Conservation (phyloP, 2,888 invertebrate genomes). For the Synergus japonicus region DNA sequence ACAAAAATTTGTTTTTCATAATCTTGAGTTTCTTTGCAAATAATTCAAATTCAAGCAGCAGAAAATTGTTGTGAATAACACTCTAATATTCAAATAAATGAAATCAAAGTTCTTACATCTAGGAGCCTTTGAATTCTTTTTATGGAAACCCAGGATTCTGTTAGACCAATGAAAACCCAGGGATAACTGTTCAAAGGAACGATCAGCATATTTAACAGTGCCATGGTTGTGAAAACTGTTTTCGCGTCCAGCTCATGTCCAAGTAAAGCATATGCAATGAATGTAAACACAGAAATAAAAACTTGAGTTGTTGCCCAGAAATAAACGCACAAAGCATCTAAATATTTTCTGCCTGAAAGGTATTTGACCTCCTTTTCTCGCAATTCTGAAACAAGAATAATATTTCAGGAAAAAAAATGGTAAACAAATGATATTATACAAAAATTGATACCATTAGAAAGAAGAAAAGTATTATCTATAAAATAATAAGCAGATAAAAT, state of each 20-base stretch:
- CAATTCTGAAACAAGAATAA: conserved; percentile 78
- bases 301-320: conserved; percentile 99
- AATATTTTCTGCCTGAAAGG: conserved; percentile 92
- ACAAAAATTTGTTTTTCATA: too few species aligned
- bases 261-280: conserved; percentile 87
- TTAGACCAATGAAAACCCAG: conserved; percentile 97
- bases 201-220: conserved; percentile 97
- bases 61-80: neutral
- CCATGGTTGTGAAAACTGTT: conserved; percentile 95
- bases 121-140: conserved; percentile 91
- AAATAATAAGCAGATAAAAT: neutral
- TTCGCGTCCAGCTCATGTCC: conserved; percentile 91
- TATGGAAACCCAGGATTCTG: conserved; percentile 97
- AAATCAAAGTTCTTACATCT: conserved; percentile 80
- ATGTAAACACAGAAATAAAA: conserved; percentile 90
- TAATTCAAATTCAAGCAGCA: neutral
- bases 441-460: neutral
- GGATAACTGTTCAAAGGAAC: conserved; percentile 97
- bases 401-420: too few species aligned
- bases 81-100: conserved; percentile 39
- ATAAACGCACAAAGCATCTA: conserved; percentile 98
- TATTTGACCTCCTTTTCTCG: conserved; percentile 86
- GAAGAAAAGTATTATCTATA: neutral
- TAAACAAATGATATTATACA: too few species aligned
- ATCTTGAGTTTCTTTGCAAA: neutral